phyloP scores from a whole-genome alignment of 2,797 vertebrate genomes.

The Cuculus canorus region DNA sequence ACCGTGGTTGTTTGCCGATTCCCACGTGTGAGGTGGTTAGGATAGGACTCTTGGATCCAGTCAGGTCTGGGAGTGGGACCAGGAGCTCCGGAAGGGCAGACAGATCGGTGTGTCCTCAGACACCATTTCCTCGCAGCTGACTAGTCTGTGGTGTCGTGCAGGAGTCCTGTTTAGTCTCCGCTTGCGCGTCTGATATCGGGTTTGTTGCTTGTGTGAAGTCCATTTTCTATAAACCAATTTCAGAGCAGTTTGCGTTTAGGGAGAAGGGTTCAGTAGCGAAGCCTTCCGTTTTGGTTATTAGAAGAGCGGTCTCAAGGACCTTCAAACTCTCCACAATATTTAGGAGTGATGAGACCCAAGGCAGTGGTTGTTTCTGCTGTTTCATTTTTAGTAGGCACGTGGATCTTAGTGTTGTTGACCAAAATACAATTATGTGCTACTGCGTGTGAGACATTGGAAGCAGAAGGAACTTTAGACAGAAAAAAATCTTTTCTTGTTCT shows the following conservation, averaged over 20 bases:
- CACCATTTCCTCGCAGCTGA: background rate
- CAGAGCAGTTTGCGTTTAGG: background rate
- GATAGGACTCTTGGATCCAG: background rate
- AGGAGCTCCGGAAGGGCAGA: background rate
- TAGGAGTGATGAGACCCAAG: background rate
- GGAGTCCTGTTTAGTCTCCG: background rate
- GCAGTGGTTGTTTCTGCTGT: background rate
- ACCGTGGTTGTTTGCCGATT: background rate
- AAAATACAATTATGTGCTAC: too few species aligned
- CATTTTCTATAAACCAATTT: background rate
- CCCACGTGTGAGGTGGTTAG: background rate
- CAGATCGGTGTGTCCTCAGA: background rate
- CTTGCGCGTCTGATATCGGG: background rate
- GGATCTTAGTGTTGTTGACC: too few species aligned
- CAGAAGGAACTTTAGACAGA: too few species aligned
- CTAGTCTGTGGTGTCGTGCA: background rate
- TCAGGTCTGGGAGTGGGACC: background rate
- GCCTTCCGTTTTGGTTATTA: background rate
- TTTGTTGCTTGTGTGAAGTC: background rate
- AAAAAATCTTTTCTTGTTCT: too few species aligned
- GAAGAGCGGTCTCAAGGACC: background rate
- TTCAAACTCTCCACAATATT: background rate
- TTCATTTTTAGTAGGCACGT: background rate
- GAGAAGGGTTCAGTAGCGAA: background rate
- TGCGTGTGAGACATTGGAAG: too few species aligned